Percentiles rank a stretch among this genome's conserved stretches.
phyloP scores from a whole-genome alignment of 2,113 vertebrate genomes.

The Microtus ochrogaster region DNA sequence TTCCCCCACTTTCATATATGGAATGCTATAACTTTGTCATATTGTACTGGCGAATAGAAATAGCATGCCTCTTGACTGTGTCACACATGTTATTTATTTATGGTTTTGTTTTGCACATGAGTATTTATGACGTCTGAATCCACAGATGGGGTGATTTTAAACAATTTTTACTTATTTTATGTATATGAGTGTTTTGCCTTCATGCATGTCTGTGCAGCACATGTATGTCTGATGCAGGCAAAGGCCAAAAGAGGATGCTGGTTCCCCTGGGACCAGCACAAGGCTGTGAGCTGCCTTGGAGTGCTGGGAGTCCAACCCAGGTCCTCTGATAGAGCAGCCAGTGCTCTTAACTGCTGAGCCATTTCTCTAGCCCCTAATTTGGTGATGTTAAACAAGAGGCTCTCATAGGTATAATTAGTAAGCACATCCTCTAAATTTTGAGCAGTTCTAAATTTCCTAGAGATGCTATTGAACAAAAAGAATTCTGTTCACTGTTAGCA shows the following conservation, averaged over 20 bases:
- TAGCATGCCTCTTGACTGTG: slow-evolving; percentile 12
- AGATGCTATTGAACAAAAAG: neutral
- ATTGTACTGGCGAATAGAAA: slow-evolving; percentile 3
- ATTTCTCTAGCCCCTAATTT: neutral
- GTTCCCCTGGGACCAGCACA: neutral
- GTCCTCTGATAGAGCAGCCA: neutral
- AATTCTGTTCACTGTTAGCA: neutral
- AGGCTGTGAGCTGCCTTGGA: neutral
- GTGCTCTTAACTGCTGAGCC: neutral
- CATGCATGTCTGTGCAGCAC: neutral
- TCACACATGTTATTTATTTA: neutral
- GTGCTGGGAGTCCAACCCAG: neutral
- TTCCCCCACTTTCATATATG: neutral
- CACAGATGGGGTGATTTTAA: neutral
- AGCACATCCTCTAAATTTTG: neutral
- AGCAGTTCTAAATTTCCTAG: slow-evolving; percentile 14
- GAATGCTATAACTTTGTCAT: slow-evolving; percentile 7
- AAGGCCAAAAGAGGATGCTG: neutral
- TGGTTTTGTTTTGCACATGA: slow-evolving; percentile 26
- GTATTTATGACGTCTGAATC: slow-evolving; percentile 8
- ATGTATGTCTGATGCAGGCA: neutral
- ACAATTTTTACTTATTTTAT: neutral
- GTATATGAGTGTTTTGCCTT: neutral
- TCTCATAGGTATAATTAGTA: slow-evolving; percentile 7
- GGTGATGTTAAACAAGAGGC: neutral